Percentiles rank a stretch among this genome's conserved stretches.
Evolutionary conservation across 2,888 invertebrate genomes (phyloP).

Genomic region (Drosophila quinaria): DNA sequence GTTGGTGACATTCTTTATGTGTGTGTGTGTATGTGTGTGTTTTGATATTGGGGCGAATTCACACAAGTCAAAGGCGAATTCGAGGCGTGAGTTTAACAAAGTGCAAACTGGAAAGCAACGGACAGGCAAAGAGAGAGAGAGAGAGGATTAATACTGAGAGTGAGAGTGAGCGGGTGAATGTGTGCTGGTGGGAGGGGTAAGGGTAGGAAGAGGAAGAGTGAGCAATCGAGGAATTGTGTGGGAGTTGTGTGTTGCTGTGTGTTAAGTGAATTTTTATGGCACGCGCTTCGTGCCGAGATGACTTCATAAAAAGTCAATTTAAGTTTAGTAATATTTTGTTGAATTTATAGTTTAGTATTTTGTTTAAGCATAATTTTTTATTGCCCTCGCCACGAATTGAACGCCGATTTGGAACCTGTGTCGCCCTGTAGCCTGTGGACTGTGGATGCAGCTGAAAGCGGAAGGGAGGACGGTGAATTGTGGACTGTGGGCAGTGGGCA

Average conservation of each 20-base stretch:
- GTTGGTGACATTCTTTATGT: slow-evolving; percentile 63
- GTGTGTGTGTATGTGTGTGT: background rate
- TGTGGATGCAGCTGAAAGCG: background rate
- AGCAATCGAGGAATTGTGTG: slow-evolving; percentile 40
- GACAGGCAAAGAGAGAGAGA: background rate
- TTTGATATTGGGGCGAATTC: slow-evolving; percentile 6
- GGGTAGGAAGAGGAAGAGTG: background rate
- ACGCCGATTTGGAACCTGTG: slow-evolving; percentile 10
- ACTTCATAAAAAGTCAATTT: slow-evolving; percentile 81
- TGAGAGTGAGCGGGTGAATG: slow-evolving; percentile 2
- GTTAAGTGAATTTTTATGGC: slow-evolving; percentile 81
- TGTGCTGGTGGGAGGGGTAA: background rate
- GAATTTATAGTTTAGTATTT: slow-evolving; percentile 78
- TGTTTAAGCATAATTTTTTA: slow-evolving; percentile 79
- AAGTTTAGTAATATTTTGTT: slow-evolving; percentile 78
- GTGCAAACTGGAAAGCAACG: slow-evolving; percentile 2
- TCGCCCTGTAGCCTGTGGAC: background rate
- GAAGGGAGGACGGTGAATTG: background rate
- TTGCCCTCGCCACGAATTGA: slow-evolving; percentile 23
- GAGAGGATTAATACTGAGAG: slow-evolving; percentile 5
- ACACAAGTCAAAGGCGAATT: slow-evolving; percentile 22
- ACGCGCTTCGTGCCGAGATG: slow-evolving; percentile 61
- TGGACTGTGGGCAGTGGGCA: background rate
- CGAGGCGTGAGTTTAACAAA: slow-evolving; percentile 28
- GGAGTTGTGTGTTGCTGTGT: slow-evolving; percentile 60